Base-by-base conservation (phyloP, 30 jellyfish, hydroid and myxozoan species). In the Clytia hemisphaerica region DNA sequence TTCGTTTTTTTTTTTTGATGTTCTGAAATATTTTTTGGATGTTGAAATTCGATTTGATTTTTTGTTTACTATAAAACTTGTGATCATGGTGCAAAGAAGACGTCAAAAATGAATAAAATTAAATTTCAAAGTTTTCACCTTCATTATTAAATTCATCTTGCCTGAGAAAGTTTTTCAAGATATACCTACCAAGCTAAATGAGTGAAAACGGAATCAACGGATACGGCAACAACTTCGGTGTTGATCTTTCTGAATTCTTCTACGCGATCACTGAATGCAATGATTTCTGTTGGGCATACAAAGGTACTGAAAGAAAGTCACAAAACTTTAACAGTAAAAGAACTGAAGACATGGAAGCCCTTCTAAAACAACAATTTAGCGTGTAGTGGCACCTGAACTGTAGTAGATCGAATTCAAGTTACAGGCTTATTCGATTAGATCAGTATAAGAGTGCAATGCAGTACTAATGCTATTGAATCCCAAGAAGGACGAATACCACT, bases 201-300 rank as follows among this genome's bases (percentile, higher is more conserved):
- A 22, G 90, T 66, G 50, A 67, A 78, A n/a, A 66, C 90, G 7
- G 90, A 67, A 54, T 78, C 93, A 35, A 73, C 85, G 24, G 93
- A 78, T 0, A 58, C 86, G 14, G 90, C 93, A 3, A 78, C 53
- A 35, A 78, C 88, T 48, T 78, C 82, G 19, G 89, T 65, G 50
- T 71, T 71, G n/a, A 58, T 19, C 37, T 66, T 73, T 37, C 37
- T 78, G 57, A 78, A 78, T 71, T 78, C 85, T 0, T 49, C 89
- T 35, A 67, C 37, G 44, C 89, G 71, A 35, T 78, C 88, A 50
- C 88, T 78, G 88, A 78, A 78, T 30, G 93, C 93, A 71, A 78
- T 78, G 29, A 78, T 78, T 44, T 78, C 93, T 15, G 93, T 78
- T 4, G 93, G 93, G 44, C 93, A 78, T 16, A 78, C 93, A 71